Evolutionary conservation across 2,888 invertebrate genomes (phyloP).

Genomic region (Sphaeridia pumilis): DNA sequence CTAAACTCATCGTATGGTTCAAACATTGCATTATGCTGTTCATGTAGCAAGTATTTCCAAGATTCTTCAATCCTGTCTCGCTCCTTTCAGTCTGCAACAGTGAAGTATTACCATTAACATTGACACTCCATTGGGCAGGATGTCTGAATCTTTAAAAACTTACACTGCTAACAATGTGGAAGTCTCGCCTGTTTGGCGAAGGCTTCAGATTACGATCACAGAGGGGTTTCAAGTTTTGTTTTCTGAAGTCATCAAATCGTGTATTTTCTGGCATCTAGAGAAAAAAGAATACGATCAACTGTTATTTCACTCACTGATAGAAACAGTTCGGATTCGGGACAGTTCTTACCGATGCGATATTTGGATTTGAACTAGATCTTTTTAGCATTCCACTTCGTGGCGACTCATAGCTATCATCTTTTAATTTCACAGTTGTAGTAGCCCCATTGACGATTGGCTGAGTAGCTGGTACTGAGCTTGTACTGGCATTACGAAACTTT

Average conservation of each 20-base stretch:
- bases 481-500: not conserved
- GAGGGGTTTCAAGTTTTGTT: slow-evolving; percentile 42
- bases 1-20: slow-evolving; percentile 58
- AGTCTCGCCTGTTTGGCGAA: slow-evolving; percentile 36
- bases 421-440: slow-evolving; percentile 8
- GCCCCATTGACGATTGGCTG: not conserved
- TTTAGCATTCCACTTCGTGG: slow-evolving; percentile 41
- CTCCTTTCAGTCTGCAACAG: slow-evolving; percentile 51
- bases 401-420: slow-evolving; percentile 9
- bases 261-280: too few relatives aligned
- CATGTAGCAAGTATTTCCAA: slow-evolving; percentile 96
- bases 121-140: too few relatives aligned
- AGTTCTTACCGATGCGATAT: slow-evolving; percentile 59
- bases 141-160: slow-evolving; percentile 11
- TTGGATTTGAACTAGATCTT: slow-evolving; percentile 59
- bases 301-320: too few relatives aligned
- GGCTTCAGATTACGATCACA: slow-evolving; percentile 56
- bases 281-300: too few relatives aligned
- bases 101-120: slow-evolving; percentile 12
- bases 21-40: slow-evolving; percentile 89
- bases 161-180: slow-evolving; percentile 34
- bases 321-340: too few relatives aligned
- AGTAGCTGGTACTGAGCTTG: not conserved
- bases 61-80: slow-evolving; percentile 75
- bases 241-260: too few relatives aligned